Evolutionary conservation across 2,113 vertebrate genomes (phyloP).

Genomic region (Mellivora capensis): DNA sequence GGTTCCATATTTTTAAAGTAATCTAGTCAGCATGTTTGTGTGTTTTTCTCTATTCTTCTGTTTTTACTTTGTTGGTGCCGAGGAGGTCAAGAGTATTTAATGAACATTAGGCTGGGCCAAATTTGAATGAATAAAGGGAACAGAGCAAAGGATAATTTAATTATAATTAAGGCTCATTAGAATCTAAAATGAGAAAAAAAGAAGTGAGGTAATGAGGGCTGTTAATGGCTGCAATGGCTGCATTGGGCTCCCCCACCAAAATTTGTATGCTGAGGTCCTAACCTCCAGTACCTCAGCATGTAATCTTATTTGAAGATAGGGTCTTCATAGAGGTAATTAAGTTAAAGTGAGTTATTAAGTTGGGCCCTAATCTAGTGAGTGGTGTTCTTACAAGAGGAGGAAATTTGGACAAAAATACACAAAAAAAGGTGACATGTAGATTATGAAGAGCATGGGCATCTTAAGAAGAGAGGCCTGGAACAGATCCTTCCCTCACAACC

Average conservation of each 20-base stretch:
- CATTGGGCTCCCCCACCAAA: background rate
- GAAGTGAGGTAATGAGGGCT: background rate
- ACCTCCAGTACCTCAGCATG: background rate
- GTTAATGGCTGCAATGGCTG: background rate
- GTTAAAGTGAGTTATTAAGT: background rate
- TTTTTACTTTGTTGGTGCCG: background rate
- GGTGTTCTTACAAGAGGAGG: background rate
- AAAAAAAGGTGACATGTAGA: background rate
- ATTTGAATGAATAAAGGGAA: background rate
- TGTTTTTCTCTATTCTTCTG: background rate
- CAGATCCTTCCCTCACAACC: background rate
- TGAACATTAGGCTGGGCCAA: background rate
- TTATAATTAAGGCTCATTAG: background rate
- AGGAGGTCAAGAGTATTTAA: background rate
- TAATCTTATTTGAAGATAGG: background rate
- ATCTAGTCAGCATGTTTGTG: background rate
- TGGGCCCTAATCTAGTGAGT: background rate
- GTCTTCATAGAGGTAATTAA: background rate
- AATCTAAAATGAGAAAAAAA: background rate
- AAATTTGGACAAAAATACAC: background rate
- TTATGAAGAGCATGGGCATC: background rate
- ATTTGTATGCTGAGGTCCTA: background rate
- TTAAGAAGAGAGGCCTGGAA: background rate
- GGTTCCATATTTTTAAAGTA: background rate
- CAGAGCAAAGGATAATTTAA: background rate